Evolutionary conservation across 2,797 vertebrate species (phyloP).

Genomic region (Tragelaphus oryx): DNA sequence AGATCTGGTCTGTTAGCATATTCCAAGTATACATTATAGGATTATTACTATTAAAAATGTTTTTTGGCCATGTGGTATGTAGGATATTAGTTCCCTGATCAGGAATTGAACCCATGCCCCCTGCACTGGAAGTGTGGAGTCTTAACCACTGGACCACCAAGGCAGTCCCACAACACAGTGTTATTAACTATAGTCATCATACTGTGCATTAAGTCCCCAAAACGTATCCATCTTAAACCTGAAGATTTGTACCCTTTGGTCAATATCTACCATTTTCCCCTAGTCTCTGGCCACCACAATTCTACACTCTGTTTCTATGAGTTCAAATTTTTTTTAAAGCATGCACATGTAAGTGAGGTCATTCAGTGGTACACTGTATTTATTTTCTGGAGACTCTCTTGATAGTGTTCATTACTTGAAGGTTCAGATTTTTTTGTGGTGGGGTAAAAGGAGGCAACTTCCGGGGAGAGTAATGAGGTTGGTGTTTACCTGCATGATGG

Average conservation of each 20-base stretch:
- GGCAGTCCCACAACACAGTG: background rate
- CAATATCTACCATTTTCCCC: background rate
- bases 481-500: background rate
- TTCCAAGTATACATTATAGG: background rate
- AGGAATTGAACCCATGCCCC: background rate
- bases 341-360: background rate
- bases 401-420: background rate
- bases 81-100: background rate
- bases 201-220: background rate
- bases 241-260: background rate
- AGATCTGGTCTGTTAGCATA: background rate
- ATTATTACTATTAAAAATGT: background rate
- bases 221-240: background rate
- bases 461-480: background rate
- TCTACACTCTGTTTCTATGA: background rate
- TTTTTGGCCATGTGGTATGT: background rate
- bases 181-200: background rate
- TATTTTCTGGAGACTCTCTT: slow-evolving; percentile 20
- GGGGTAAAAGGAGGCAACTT: background rate
- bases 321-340: background rate
- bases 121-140: background rate
- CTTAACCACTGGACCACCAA: background rate
- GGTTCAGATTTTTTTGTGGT: background rate
- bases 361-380: background rate
- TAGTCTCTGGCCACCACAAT: background rate